Conservation (phyloP, 2,888 invertebrate genomes). For the Hedychridium roseum region DNA sequence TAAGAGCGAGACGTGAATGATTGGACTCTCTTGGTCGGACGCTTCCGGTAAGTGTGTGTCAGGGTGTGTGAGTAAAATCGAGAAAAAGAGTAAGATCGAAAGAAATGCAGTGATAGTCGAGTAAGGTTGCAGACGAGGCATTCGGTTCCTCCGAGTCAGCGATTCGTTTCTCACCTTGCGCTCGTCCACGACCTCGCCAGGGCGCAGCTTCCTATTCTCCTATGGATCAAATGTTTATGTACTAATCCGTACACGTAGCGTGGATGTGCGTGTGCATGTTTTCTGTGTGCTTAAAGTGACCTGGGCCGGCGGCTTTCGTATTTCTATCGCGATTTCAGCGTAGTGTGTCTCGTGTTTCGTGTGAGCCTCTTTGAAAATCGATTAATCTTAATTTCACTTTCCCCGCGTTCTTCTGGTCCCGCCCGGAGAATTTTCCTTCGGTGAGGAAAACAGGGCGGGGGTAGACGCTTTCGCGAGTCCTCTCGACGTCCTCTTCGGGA, state of each 20-base stretch:
- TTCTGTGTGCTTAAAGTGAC: slow-evolving; percentile 14
- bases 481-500: slow-evolving; percentile 10
- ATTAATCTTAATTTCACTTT: no score
- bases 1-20: background rate
- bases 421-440: no score
- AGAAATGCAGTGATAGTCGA: slow-evolving; percentile 49
- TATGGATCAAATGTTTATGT: slow-evolving; percentile 66
- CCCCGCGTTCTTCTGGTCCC: no score
- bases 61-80: slow-evolving; percentile 23
- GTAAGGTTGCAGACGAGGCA: slow-evolving; percentile 55
- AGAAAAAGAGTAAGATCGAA: slow-evolving; percentile 25
- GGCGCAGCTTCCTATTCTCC: slow-evolving; percentile 92
- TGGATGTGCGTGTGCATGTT: slow-evolving; percentile 7
- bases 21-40: slow-evolving; percentile 24
- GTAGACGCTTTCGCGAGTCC: no score
- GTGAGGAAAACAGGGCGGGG: no score
- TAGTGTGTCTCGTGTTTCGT: slow-evolving; percentile 2
- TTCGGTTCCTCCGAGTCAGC: slow-evolving; percentile 32
- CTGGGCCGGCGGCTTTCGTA: slow-evolving; percentile 6
- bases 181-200: slow-evolving; percentile 92
- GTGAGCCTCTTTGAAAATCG: no score
- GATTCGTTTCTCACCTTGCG: slow-evolving; percentile 79
- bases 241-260: slow-evolving; percentile 25
- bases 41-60: slow-evolving; percentile 29
- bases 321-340: background rate